Base-by-base conservation (phyloP, 1,140 invertebrate species). In the Lasioglossum baleicum region DNA sequence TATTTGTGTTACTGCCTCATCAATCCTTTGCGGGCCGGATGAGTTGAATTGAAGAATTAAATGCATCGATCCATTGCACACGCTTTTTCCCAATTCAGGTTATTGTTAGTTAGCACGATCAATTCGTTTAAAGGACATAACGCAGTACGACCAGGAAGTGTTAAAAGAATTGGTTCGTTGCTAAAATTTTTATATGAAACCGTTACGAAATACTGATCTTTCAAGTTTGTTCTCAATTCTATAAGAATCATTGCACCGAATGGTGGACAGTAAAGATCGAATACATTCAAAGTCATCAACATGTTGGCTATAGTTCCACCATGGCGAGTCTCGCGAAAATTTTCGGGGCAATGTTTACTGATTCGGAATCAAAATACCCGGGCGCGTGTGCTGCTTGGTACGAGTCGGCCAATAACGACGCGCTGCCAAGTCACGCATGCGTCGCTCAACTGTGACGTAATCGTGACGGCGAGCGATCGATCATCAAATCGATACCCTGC, bases 261-360 rank as follows among this genome's bases (percentile, higher is more conserved):
- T 0, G 95, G 95, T 5, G 97, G 97, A 82, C 94, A 95, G 71
- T 96, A 95, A 5, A 93, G 92, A 73, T 98, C 94, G 89, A 96
- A 98, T 7, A 98, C 84, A 20, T 95, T 94, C 42, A 98, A 90
- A 0, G 95, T 94, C 89, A 95, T 95, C 7, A 98, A 93, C 44
- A 98, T 85, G 85, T 95, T 96, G 0, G 96, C 95, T 11, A 98
- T 90, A 0, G 96, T 98, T 6, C 96, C 95, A 90, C 98, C 98
- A 90, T 98, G 97, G 42, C n/a, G n/a, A n/a, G n/a, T 35, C 2
- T 35, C 35, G 5, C 35, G 35, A 35, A 35, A 35, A 35, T 35
- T 35, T 35, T 35, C 35, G 35, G 35, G 35, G 5, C 35, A 5
- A 35, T 35, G 35, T 35, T n/a, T n/a, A n/a, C n/a, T n/a, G n/a